Evolutionary conservation across 2,888 invertebrate species (phyloP).

Genomic region (Resseliella maxima): DNA sequence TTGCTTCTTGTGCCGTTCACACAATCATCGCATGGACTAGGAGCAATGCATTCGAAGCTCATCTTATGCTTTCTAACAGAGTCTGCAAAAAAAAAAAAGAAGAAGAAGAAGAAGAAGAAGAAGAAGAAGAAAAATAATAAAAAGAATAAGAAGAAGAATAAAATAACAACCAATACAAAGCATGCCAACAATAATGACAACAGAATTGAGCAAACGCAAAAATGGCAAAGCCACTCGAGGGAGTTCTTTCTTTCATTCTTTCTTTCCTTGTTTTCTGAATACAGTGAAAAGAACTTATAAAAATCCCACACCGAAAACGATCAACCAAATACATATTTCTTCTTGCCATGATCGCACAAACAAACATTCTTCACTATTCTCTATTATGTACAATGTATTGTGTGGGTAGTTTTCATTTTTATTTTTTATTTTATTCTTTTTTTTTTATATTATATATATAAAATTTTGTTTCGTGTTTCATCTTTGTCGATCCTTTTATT

Average conservation of each 20-base stretch:
- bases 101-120: no score
- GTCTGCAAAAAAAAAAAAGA: background rate
- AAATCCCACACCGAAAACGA: slow-evolving; percentile 33
- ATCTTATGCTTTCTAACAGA: background rate
- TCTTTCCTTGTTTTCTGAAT: background rate
- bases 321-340: background rate
- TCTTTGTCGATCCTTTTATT: background rate
- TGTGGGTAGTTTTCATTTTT: background rate
- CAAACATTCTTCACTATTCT: slow-evolving; percentile 35
- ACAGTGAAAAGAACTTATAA: background rate
- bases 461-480: no score
- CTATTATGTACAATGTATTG: slow-evolving; percentile 10
- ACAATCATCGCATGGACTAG: background rate
- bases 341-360: background rate
- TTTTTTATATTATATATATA: no score
- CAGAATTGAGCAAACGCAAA: slow-evolving; percentile 44
- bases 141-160: no score
- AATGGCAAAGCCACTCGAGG: slow-evolving; percentile 55
- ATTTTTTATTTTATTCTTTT: background rate
- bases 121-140: no score
- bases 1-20: background rate
- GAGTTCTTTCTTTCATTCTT: background rate
- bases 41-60: background rate
- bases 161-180: no score
- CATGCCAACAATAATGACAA: slow-evolving; percentile 37